Conservation (phyloP, 2,888 invertebrate genomes). For the Idaea dimidiata region DNA sequence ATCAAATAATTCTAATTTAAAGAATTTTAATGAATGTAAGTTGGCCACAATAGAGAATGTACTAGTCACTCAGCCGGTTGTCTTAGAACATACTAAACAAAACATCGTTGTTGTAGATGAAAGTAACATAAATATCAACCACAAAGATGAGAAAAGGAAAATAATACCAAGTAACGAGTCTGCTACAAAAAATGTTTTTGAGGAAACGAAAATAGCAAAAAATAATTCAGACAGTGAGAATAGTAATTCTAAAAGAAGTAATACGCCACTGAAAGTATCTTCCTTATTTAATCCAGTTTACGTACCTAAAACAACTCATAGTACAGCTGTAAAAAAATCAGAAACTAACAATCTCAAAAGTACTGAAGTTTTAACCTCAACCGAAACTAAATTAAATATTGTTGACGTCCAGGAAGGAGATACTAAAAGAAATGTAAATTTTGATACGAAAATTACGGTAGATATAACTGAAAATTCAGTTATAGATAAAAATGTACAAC, state of each 20-base stretch:
- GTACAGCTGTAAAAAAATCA: conserved; percentile 18
- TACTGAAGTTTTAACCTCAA: conserved; percentile 1
- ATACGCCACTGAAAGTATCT: conserved; percentile 64
- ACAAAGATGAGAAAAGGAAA: conserved; percentile 10
- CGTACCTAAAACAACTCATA: conserved; percentile 33
- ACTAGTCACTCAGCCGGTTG: conserved; percentile 38
- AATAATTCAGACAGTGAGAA: conserved; percentile 15
- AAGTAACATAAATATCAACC: conserved; percentile 8
- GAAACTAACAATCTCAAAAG: conserved; percentile 8
- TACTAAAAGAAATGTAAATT: conserved; percentile 8
- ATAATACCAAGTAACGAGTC: conserved; percentile 5
- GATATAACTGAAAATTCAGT: conserved; percentile 11
- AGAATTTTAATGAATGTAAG: neutral
- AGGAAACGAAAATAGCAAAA: conserved; percentile 15
- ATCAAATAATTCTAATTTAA: conserved; percentile 2
- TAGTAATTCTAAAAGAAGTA: conserved; percentile 22
- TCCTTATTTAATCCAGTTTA: conserved; percentile 60
- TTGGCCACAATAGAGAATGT: conserved; percentile 31
- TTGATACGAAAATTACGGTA: conserved; percentile 12
- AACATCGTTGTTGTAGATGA: conserved; percentile 26
- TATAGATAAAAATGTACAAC: neutral
- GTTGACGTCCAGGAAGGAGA: neutral
- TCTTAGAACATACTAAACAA: conserved; percentile 33
- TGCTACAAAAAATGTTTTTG: conserved; percentile 8
- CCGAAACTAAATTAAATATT: conserved; percentile 5